These are phyloP conservation scores for Halcyon leucocephala DNA, from an alignment of 2,797 vertebrate genomes.

Conservation along the genomic window DNA sequence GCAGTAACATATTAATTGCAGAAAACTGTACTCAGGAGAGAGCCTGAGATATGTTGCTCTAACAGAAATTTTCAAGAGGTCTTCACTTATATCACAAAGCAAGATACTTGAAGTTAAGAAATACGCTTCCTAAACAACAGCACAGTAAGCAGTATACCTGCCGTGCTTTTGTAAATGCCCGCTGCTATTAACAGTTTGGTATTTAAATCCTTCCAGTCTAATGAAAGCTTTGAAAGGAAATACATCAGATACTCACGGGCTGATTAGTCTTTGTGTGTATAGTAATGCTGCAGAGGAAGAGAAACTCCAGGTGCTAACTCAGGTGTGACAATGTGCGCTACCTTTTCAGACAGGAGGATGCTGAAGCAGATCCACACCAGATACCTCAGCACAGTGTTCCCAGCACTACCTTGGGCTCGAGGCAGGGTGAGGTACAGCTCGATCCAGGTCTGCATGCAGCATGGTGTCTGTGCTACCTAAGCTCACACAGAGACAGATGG, in stretches of 20 bases:
- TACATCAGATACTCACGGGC: background rate
- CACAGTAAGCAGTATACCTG: background rate
- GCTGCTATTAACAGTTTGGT: background rate
- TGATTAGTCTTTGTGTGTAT: background rate
- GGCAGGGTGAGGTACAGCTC: too few relatives aligned
- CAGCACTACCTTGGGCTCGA: background rate
- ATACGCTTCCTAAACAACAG: background rate
- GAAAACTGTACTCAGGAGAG: background rate
- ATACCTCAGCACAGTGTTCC: background rate
- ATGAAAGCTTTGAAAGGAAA: background rate
- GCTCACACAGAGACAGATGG: too few relatives aligned
- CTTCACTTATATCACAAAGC: background rate
- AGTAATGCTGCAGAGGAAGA: background rate
- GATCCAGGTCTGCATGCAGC: background rate
- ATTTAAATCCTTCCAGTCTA: slow-evolving; percentile 23
- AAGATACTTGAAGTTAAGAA: background rate
- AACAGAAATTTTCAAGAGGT: background rate
- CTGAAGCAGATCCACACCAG: rapidly evolving
- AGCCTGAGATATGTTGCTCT: background rate
- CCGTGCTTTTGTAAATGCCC: background rate
- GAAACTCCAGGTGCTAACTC: background rate
- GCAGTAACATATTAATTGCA: background rate
- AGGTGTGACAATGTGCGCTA: background rate
- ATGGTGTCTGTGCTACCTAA: background rate
- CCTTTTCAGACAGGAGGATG: background rate